A percentile compares a stretch with the other conserved stretches of the same genome.
Evolutionary conservation across 1,140 invertebrate species (phyloP).

Genomic region (Cydia splendana): DNA sequence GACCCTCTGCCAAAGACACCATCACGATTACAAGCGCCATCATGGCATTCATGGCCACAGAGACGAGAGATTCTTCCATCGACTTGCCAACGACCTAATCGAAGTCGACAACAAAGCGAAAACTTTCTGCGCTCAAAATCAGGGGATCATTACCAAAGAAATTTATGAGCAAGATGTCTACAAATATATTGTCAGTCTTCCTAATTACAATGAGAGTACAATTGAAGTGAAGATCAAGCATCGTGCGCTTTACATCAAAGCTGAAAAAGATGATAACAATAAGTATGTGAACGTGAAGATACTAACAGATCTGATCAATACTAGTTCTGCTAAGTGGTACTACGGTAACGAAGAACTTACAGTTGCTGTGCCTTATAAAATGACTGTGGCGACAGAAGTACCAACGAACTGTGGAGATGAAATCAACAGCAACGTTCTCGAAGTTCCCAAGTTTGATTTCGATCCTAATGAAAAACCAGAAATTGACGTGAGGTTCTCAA

Average conservation of each 20-base stretch:
- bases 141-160: neutral
- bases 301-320: neutral
- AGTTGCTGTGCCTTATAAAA: conserved; percentile 11
- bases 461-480: neutral
- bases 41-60: neutral
- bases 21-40: neutral
- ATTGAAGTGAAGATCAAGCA: conserved; percentile 29
- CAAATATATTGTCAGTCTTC: neutral
- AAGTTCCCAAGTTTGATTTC: neutral
- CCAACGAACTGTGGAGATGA: conserved; percentile 10
- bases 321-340: neutral
- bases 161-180: conserved; percentile 19
- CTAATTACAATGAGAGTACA: conserved; percentile 13
- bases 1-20: neutral
- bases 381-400: neutral
- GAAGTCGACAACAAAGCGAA: conserved; percentile 17
- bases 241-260: conserved; percentile 2
- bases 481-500: conserved; percentile 2
- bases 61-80: conserved; percentile 6
- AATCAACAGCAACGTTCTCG: neutral
- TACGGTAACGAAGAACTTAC: conserved; percentile 3
- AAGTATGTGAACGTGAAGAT: conserved; percentile 29
- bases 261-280: neutral
- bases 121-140: neutral
- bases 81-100: conserved; percentile 16